Percentiles rank a stretch among this genome's conserved stretches.
phyloP scores from a whole-genome alignment of 2,797 vertebrate species.

The Neosilurus hyrtlii region DNA sequence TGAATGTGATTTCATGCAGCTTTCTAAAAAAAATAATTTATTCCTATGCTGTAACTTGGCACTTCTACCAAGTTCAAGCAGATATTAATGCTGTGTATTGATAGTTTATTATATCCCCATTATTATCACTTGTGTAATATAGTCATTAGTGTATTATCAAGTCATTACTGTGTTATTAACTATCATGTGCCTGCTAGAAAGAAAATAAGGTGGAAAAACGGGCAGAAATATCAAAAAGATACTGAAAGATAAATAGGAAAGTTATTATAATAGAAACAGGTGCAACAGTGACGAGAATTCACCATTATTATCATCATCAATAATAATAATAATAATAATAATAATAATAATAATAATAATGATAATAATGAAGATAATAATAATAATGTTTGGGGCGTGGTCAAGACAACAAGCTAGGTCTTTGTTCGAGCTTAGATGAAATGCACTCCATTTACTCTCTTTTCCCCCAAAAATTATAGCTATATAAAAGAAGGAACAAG shows the following conservation, averaged over 20 bases:
- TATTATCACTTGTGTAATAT: not conserved
- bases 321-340: not conserved
- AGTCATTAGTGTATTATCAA: not conserved
- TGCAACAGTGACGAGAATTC: not conserved
- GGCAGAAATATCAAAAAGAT: not conserved
- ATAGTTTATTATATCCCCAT: not conserved
- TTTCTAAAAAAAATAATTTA: not conserved
- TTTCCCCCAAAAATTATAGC: not conserved
- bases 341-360: not conserved
- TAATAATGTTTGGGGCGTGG: not conserved
- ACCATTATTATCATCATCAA: not conserved
- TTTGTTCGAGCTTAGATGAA: slow-evolving; percentile 11
- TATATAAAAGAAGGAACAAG: not conserved
- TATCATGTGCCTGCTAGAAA: not conserved
- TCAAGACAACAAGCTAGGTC: not conserved
- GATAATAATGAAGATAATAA: not conserved
- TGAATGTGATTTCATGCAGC: not conserved
- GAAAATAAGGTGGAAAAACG: not conserved
- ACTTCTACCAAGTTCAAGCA: too few species aligned
- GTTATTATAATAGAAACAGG: not conserved
- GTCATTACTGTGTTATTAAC: not conserved
- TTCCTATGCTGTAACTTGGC: not conserved
- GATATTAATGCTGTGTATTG: not conserved
- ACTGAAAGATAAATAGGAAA: not conserved
- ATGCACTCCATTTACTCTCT: not conserved